Base-by-base conservation (phyloP, 1,140 invertebrate species). In the Limonius californicus region DNA sequence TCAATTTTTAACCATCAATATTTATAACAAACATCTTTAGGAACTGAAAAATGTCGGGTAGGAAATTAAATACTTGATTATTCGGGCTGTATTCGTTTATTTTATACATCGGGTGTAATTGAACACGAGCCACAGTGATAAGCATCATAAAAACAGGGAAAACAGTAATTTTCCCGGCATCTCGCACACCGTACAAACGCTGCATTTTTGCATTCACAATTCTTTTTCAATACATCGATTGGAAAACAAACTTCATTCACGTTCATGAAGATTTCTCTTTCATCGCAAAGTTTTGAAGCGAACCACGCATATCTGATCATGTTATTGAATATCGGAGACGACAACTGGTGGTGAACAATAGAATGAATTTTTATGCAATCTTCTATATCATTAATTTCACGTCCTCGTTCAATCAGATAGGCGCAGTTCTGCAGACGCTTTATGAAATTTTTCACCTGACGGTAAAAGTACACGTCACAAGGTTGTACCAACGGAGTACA, bases 401-500 rank as follows among this genome's bases (percentile, higher is more conserved):
- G 1, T 16, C 57, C 14, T 56, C 18, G 3, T 3, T 55, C 32
- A 0, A 61, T 27, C n/a, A 61, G 15, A 32, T 27, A 27, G 23
- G 42, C 4, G 16, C 42, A 43, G n/a, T 43, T 43, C n/a, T 43
- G 42, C 16, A 43, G 12, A 4, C 16, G 16, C 14, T 50, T 50
- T 18, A 50, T 4, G 9, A 50, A 50, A 50, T 18, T 66, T 65
- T 70, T 72, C 6, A 70, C 54, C 45, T 72, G 67, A 1, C 63
- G n/a, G 30, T 68, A 68, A 58, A 72, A 70, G 54, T 66, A 72
- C 0, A 68, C 65, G 56, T 72, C 62, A 23, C 64, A 70, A 2
- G 64, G 62, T 47, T 72, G 70, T 14, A 12, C 32, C 1, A 67
- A 18, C 0, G 65, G 65, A 2, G 66, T 69, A 27, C 65, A 69